Percentiles rank a stretch among this genome's conserved stretches.
phyloP scores from a whole-genome alignment of 2,113 vertebrate genomes.

The Corythornis madagascariensis region DNA sequence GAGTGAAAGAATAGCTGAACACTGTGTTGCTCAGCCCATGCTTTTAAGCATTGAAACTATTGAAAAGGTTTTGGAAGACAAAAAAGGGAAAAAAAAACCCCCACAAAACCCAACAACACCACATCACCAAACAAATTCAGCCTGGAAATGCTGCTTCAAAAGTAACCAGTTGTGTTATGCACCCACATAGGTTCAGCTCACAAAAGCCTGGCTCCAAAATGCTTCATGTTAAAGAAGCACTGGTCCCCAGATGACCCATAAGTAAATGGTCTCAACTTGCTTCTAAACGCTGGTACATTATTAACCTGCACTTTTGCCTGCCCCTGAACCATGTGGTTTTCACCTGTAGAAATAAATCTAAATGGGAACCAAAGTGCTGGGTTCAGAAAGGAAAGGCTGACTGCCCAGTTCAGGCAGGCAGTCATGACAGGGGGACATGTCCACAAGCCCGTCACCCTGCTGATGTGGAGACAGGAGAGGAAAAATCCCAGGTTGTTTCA shows the following conservation, averaged over 20 bases:
- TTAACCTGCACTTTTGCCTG: background rate
- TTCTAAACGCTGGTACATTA: background rate
- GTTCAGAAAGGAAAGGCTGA: background rate
- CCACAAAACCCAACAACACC: background rate
- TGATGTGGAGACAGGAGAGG: no score
- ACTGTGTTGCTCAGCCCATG: background rate
- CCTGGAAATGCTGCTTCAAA: background rate
- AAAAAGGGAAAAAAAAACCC: background rate
- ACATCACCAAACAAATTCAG: background rate
- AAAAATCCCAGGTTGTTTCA: background rate
- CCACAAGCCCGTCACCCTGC: fast-evolving
- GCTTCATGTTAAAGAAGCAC: background rate
- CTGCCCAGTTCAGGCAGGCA: background rate
- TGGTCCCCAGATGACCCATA: background rate
- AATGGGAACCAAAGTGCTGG: background rate
- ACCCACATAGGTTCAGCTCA: background rate
- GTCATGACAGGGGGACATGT: fast-evolving
- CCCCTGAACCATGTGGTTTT: background rate
- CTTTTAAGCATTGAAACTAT: background rate
- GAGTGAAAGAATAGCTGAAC: background rate
- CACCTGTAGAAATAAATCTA: background rate
- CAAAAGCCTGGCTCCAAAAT: background rate
- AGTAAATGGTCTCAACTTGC: background rate
- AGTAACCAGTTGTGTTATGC: background rate
- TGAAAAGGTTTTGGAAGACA: background rate